Percentiles rank a stretch among this genome's conserved stretches.
These are phyloP conservation scores for Coboldia fuscipes DNA, from an alignment of 1,140 invertebrate genomes.

Conservation along the genomic window DNA sequence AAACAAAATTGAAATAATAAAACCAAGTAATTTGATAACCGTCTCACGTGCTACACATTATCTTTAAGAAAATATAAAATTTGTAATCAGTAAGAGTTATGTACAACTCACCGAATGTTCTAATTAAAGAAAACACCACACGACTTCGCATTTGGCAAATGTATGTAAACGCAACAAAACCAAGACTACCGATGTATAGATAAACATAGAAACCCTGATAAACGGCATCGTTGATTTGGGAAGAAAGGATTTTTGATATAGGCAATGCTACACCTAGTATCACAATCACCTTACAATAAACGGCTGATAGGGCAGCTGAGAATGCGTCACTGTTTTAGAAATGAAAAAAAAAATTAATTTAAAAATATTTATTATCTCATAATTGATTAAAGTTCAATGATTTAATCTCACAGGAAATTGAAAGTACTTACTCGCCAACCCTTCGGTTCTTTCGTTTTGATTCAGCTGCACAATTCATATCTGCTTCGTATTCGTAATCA, in stretches of 20 bases:
- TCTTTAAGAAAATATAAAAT: too few species aligned
- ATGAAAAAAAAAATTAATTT: conserved; percentile 1
- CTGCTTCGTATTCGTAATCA: too few species aligned
- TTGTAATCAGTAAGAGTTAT: too few species aligned
- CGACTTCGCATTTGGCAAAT: conserved; percentile 40
- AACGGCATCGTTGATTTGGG: conserved; percentile 30
- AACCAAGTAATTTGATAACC: too few species aligned
- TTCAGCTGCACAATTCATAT: conserved; percentile 7
- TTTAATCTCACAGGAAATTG: background rate
- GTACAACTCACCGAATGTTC: conserved; percentile 20
- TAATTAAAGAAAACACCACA: conserved; percentile 24
- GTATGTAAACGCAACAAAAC: conserved; percentile 55
- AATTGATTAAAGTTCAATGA: too few species aligned
- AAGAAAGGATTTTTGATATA: conserved; percentile 37
- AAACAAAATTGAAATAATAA: conserved; percentile 2
- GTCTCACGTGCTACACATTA: too few species aligned
- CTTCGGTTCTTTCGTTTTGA: conserved; percentile 17
- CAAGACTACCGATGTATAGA: conserved; percentile 46
- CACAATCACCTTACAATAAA: conserved; percentile 52
- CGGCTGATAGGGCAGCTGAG: conserved; percentile 33
- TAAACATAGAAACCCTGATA: conserved; percentile 67
- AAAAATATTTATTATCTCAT: background rate
- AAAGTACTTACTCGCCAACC: conserved; percentile 20
- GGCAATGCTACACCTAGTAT: conserved; percentile 45
- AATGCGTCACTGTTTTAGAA: conserved; percentile 20